These are phyloP conservation scores for Vanessa cardui DNA, from an alignment of 2,888 invertebrate species.

Conservation along the genomic window DNA sequence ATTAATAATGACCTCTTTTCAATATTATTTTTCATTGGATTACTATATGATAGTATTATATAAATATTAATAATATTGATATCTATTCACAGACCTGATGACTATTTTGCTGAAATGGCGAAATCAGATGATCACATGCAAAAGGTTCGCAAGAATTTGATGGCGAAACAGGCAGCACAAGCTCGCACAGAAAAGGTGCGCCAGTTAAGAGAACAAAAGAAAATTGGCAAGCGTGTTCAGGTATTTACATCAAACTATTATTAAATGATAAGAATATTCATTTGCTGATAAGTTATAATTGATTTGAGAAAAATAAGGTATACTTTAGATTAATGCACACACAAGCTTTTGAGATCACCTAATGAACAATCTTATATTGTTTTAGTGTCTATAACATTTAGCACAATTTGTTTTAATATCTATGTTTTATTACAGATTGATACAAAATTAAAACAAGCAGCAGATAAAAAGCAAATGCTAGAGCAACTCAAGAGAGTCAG, in stretches of 20 bases:
- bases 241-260: slow-evolving; percentile 53
- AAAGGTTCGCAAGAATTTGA: slow-evolving; percentile 91
- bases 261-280: too few species aligned
- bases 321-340: too few species aligned
- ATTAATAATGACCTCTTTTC: too few species aligned
- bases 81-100: slow-evolving; percentile 87
- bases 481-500: slow-evolving; percentile 97
- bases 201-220: slow-evolving; percentile 94
- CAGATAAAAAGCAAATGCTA: slow-evolving; percentile 95
- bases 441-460: slow-evolving; percentile 91
- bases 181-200: slow-evolving; percentile 95
- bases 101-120: slow-evolving; percentile 99
- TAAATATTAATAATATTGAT: background rate
- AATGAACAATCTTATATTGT: background rate
- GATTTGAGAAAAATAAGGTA: too few species aligned
- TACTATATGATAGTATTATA: too few species aligned
- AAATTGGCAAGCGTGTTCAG: slow-evolving; percentile 94
- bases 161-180: slow-evolving; percentile 92
- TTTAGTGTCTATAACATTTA: background rate
- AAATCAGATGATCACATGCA: slow-evolving; percentile 99
- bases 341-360: too few species aligned
- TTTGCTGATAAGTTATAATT: too few species aligned
- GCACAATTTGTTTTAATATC: background rate
- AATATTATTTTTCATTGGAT: too few species aligned
- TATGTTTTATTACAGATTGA: slow-evolving; percentile 84